A percentile compares a stretch with the other conserved stretches of the same genome.
Evolutionary conservation across 1,140 invertebrate genomes (phyloP).

Genomic region (Pygmarrhopalites habei): DNA sequence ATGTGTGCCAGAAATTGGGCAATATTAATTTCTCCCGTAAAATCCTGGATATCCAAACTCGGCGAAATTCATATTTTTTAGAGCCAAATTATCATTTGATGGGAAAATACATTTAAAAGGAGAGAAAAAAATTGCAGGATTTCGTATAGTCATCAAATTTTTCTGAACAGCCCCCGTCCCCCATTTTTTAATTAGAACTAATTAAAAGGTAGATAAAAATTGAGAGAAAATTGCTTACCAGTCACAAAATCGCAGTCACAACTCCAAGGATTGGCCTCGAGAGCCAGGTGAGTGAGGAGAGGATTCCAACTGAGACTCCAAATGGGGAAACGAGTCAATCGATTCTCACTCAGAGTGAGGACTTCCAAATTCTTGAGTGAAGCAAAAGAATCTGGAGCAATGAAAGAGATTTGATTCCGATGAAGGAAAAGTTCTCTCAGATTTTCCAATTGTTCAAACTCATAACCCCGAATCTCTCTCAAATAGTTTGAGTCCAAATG

Average conservation of each 20-base stretch:
- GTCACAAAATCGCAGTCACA: slow-evolving; percentile 73
- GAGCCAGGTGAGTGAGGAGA: slow-evolving; percentile 47
- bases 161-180: too few relatives aligned
- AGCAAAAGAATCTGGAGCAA: slow-evolving; percentile 71
- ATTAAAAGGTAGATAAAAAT: too few relatives aligned
- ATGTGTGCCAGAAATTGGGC: too few relatives aligned
- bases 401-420: slow-evolving; percentile 70
- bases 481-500: slow-evolving; percentile 80
- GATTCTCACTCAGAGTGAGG: slow-evolving; percentile 74
- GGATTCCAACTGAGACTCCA: slow-evolving; percentile 71
- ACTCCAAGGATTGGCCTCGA: slow-evolving; percentile 71
- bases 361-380: slow-evolving; percentile 68
- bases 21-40: too few relatives aligned
- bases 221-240: too few relatives aligned
- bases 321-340: slow-evolving; percentile 67
- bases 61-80: too few relatives aligned
- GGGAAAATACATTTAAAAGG: too few relatives aligned
- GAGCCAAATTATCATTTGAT: too few relatives aligned
- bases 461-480: slow-evolving; percentile 70
- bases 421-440: slow-evolving; percentile 78
- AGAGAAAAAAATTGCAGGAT: too few relatives aligned
- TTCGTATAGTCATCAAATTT: too few relatives aligned
- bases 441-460: slow-evolving; percentile 74
- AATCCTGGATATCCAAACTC: too few relatives aligned
- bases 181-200: too few relatives aligned